Evolutionary conservation across 2,797 vertebrate species (phyloP), one percentile per base, ranked within the genome.

Genomic region (Poecilia velifera): DNA sequence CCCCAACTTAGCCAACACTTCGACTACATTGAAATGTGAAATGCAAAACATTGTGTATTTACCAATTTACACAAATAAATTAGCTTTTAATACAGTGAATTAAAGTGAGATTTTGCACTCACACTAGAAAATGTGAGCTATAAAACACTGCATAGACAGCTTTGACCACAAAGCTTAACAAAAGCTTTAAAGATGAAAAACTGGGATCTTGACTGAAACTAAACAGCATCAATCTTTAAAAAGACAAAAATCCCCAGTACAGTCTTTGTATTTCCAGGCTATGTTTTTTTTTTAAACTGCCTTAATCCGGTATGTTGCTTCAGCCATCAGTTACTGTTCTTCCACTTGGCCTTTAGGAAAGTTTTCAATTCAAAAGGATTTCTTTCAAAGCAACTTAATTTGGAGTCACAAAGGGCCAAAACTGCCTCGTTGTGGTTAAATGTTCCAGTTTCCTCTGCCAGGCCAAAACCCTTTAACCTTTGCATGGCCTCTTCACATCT

Each of bases 391-490:
- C 87, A 91, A 86, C 76, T 86, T 81, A 86, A 89, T 84, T 90
- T 82, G 74, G 82, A 87, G 82, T 85, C 83, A 86, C 82, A 25
- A 41, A 80, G 84, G 80, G 86, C 45, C 16, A 84, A 82, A 89
- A 88, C 86, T 88, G 88, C 89, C 86, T 88, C 68, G n/a, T 87
- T 80, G 79, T 78, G 84, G 85, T 79, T 77, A 86, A 87, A 74
- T 14, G 43, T 80, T 90, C 82, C 81, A 80, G 81, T 76, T 78
- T 84, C 80, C 51, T 76, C 68, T 88, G 89, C 90, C 86, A 92
- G 90, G 84, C 88, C 83, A 47, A 87, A 88, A 88, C 68, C 77
- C 80, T 90, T 88, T 87, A 89, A 88, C 84, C 82, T 91, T 90
- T 92, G 83, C 68, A 76, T 86, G 84, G 82, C 88, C 88, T 86